Evolutionary conservation across 2,888 invertebrate species (phyloP), one percentile per base, ranked within the genome.

Genomic region (Neocrepidodera transversa): DNA sequence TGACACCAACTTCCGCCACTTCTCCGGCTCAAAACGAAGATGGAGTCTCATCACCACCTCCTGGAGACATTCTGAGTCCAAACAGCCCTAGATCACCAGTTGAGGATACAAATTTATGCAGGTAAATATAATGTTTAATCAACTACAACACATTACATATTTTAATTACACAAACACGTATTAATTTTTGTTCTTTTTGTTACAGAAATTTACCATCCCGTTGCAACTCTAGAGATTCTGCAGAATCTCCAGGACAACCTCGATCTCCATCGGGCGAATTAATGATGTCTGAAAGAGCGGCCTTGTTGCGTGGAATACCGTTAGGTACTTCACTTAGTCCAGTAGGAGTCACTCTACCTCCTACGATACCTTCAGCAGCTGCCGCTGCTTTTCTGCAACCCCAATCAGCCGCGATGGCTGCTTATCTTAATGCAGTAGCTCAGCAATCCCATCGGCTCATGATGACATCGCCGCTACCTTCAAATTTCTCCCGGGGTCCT

Each of bases 351-450:
- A 83, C 86, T 35, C 75, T 85, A 65, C 85, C 88, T 0, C 86
- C 88, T 4, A 87, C 90, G 1, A 81, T 90, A 69, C 88, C 88
- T 32, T 86, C 87, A 18, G 85, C 87, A 7, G 83, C 84, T 8
- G 58, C 60, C 13, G 84, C 84, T 17, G 84, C 86, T 10, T 82
- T 90, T 14, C 77, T 91, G 69, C 91, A 91, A 14, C 88, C 90
- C 23, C 91, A 91, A 78, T 90, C 91, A 2, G 91, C 91, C 1
- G 91, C 91, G 1, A 90, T 92, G 82, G 91, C 91, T 17, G 92
- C 91, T 4, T 91, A 91, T 76, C 83, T 91, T 55, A 88, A 88
- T 60, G 89, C 89, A 2, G 76, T 87, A 1, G 84, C 83, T 18
- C 88, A 88, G 56, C 87, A 87, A 69, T 90, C 91, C 69, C 90